A percentile compares a stretch with the other conserved stretches of the same genome.
These are phyloP conservation scores for Chionodraco myersi DNA, from an alignment of 2,113 vertebrate species.

Conservation along the genomic window DNA sequence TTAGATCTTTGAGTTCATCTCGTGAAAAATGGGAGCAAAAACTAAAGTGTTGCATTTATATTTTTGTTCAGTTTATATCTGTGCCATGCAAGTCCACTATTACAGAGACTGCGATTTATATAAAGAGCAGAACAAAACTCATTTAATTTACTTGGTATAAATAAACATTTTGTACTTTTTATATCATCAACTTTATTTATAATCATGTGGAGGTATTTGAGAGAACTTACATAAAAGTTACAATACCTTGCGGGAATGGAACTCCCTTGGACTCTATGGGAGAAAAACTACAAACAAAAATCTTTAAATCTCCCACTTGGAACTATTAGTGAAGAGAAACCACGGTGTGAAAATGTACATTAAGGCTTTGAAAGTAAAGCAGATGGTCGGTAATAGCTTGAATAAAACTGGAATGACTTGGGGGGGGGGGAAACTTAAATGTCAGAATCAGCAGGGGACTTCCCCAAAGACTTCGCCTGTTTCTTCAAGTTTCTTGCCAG, in stretches of 20 bases:
- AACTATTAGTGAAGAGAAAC: no score
- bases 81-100: neutral
- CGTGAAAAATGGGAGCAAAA: no score
- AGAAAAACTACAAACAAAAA: no score
- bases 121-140: neutral
- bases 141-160: neutral
- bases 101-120: neutral
- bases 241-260: neutral
- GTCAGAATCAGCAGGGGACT: constrained; percentile 28
- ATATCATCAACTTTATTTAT: neutral
- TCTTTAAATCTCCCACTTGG: no score
- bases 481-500: neutral
- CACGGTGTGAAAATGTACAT: no score
- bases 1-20: no score
- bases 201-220: neutral
- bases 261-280: no score
- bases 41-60: no score
- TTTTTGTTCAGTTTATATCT: no score
- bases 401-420: no score
- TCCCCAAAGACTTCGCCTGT: constrained; percentile 7
- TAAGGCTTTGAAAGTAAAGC: no score
- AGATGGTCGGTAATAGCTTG: no score
- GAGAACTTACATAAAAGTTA: neutral
- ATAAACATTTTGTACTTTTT: neutral
- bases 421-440: constrained; percentile 8